Evolutionary conservation across 2,888 invertebrate species (phyloP), one percentile per base, ranked within the genome.

Genomic region (Unio pictorum): DNA sequence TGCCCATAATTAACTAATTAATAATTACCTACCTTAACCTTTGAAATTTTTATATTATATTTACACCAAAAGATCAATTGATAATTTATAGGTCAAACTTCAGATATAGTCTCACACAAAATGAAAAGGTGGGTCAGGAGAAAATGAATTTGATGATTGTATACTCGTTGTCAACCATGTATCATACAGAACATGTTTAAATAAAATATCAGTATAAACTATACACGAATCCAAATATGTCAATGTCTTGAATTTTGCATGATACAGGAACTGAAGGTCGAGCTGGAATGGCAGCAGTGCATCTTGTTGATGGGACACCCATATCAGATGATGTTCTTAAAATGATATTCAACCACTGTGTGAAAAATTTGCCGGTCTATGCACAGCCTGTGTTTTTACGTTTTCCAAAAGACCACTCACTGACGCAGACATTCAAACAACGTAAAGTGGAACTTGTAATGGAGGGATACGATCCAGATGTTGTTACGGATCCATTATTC

Each of bases 241-340:
- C 15, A 45, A 45, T 15, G 0, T 45, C 11, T 45, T 45, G 45
- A 45, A 45, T 5, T 45, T 57, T 55, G 64, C 17, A 23, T n/a
- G 59, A 63, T 62, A n/a, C 23, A 81, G 81, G 76, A 63, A 72
- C 65, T 55, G 79, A 82, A 68, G 81, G 81, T 15, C 70, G 81
- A 55, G 81, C 84, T 11, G 86, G 86, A 3, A 86, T 86, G 86
- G 84, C 82, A 15, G 81, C 84, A 8, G 64, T 86, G 15, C 74
- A 76, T 11, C 63, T 83, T 61, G 75, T 73, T 26, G 71, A 80
- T 3, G 73, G 66, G 1, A 61, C 72, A 20, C 64, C 74, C 4
- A 45, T 71, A 1, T 57, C 72, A 18, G 67, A 70, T 0, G 72
- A 73, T 1, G 57, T 72, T 20, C 61, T 81, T 4, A 61, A 64